Percentiles rank a stretch among this genome's conserved stretches.
phyloP scores from a whole-genome alignment of 2,888 invertebrate species.

The Didymodactylos carnosus region DNA sequence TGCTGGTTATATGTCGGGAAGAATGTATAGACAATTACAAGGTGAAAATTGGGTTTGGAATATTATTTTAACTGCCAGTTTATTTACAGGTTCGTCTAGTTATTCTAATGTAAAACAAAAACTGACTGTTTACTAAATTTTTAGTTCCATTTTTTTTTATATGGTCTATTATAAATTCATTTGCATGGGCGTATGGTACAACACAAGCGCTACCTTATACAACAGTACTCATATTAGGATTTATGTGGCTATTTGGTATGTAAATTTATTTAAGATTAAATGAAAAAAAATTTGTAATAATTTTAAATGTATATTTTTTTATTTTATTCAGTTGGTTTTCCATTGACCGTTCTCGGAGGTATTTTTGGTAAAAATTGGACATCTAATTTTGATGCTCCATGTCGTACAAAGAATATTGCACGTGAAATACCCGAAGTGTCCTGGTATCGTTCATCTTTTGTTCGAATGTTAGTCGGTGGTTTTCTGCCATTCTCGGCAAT shows the following conservation, averaged over 20 bases:
- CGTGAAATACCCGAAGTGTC: conserved; percentile 37
- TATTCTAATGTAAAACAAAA: conserved; percentile 26
- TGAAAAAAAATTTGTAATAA: background rate
- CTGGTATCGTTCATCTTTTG: conserved; percentile 34
- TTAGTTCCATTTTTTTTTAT: conserved; percentile 38
- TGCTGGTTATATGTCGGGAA: conserved; percentile 37
- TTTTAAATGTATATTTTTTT: conserved; percentile 12
- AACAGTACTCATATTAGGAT: conserved; percentile 36
- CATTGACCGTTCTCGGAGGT: conserved; percentile 38
- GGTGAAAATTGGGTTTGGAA: conserved; percentile 38
- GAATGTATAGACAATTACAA: conserved; percentile 36
- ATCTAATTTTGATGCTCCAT: conserved; percentile 36
- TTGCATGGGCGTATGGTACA: conserved; percentile 38
- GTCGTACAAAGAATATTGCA: conserved; percentile 38
- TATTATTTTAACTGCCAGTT: conserved; percentile 37
- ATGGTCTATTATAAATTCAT: conserved; percentile 37
- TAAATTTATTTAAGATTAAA: background rate
- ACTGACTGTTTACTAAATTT: too few relatives aligned
- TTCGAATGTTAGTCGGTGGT: conserved; percentile 38
- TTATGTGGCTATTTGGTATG: conserved; percentile 36
- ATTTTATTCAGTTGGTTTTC: conserved; percentile 35
- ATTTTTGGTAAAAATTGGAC: conserved; percentile 38
- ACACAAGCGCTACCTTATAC: conserved; percentile 39
- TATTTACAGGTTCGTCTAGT: too few relatives aligned
- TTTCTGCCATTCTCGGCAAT: conserved; percentile 40